Evolutionary conservation across 2,113 vertebrate species (phyloP), one percentile per base, ranked within the genome.

Genomic region (Oxygymnocypris stewartii): DNA sequence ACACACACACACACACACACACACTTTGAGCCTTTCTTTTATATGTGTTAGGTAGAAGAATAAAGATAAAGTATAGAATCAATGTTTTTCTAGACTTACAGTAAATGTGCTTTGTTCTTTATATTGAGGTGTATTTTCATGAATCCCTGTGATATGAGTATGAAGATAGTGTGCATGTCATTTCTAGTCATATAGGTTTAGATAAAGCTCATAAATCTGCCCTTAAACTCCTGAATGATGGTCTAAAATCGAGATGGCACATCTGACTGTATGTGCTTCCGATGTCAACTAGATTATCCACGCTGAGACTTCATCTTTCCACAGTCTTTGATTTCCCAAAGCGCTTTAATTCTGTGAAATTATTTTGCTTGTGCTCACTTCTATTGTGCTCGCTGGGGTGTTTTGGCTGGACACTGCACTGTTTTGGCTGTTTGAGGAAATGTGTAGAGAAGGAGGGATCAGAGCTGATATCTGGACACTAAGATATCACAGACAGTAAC

Each of bases 321-420:
- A 42, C 37, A 42, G 71, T 74, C 71, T 74, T 74, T 74, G 71
- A 74, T 74, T 74, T 74, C 71, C 37, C 37, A 74, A 74, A 74
- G 71, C 40, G 20, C 71, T 74, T 74, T 74, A 44, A 74, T 74
- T 74, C 71, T 20, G 1, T 74, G 37, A 74, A 74, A 74, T 74
- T 37, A 37, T n/a, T 74, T n/a, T 42, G 18, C 37, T 74, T 9
- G 20, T 74, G 71, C 37, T 12, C n/a, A 7, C 23, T 44, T n/a
- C 71, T 74, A n/a, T 74, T 74, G 71, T 74, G 20, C 10, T 13
- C 44, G 71, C 71, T n/a, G 3, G 40, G 71, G 1, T 31, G 2
- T 67, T 67, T 31, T 25, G 28, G 63, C 25, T 65, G 63, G 63
- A 65, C 63, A 31, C 11, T 74, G 71, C 18, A 12, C 3, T 31